phyloP scores from a whole-genome alignment of 2,888 invertebrate species.

The Macrostomum cliftonense region DNA sequence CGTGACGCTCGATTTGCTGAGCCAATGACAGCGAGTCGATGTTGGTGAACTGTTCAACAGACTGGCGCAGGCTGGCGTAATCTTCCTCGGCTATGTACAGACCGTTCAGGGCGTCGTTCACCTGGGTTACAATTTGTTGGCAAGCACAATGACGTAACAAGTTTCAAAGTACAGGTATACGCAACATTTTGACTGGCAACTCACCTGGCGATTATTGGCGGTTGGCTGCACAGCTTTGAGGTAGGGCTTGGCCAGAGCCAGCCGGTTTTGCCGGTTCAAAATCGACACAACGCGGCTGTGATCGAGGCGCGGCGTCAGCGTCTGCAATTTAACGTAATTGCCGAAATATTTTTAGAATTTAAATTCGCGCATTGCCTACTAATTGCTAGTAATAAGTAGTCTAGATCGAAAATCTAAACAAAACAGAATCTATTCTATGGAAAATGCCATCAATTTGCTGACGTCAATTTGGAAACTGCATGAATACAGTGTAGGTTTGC shows the following conservation, averaged over 20 bases:
- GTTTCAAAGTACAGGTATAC: too few species aligned
- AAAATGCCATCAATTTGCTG: too few species aligned
- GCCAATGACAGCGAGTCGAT: constrained; percentile 97
- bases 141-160: too few species aligned
- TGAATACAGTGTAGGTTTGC: too few species aligned
- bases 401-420: too few species aligned
- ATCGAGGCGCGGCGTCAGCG: constrained; percentile 90
- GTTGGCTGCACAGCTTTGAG: constrained; percentile 77
- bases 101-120: constrained; percentile 92
- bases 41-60: constrained; percentile 98
- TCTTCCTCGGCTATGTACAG: constrained; percentile 91
- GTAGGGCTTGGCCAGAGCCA: constrained; percentile 91
- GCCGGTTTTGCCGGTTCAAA: constrained; percentile 53
- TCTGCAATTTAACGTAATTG: constrained; percentile 29
- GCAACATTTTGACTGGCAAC: too few species aligned
- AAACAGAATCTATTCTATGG: too few species aligned
- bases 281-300: constrained; percentile 61
- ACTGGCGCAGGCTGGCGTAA: constrained; percentile 60
- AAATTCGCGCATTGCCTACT: too few species aligned
- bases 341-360: too few species aligned
- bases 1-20: constrained; percentile 89
- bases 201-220: constrained; percentile 49
- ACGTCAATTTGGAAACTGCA: too few species aligned
- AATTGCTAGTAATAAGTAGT: too few species aligned
- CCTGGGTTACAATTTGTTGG: too few species aligned